Percentiles rank a stretch among this genome's conserved stretches.
Conservation (phyloP, 1,140 invertebrate species). For the Achroia grisella region DNA sequence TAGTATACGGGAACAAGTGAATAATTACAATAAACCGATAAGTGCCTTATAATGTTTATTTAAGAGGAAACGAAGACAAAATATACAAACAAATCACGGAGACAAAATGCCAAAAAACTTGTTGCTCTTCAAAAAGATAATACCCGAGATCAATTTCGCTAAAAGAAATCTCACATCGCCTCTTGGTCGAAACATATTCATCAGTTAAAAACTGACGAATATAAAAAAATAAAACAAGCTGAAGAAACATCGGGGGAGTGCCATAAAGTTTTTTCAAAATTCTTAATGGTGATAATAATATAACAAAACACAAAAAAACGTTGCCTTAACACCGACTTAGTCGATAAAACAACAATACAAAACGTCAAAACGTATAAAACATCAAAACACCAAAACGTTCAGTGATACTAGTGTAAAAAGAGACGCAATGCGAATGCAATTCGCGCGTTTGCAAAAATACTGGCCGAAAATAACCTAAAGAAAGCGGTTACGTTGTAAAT, state of each 20-base stretch:
- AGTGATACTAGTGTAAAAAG: slow-evolving; percentile 47
- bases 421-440: slow-evolving; percentile 57
- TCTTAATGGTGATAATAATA: slow-evolving; percentile 42
- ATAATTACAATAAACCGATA: slow-evolving; percentile 48
- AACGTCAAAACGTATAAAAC: slow-evolving; percentile 22
- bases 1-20: slow-evolving; percentile 60
- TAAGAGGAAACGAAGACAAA: slow-evolving; percentile 39
- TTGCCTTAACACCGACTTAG: slow-evolving; percentile 63
- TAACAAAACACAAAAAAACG: slow-evolving; percentile 20
- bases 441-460: slow-evolving; percentile 18
- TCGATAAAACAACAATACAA: slow-evolving; percentile 30
- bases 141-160: slow-evolving; percentile 66
- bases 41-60: slow-evolving; percentile 64
- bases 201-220: slow-evolving; percentile 50
- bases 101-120: slow-evolving; percentile 71
- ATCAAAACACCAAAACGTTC: slow-evolving; percentile 32
- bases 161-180: slow-evolving; percentile 66
- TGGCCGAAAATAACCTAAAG: slow-evolving; percentile 11
- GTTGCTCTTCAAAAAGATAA: slow-evolving; percentile 68
- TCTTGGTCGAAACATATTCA: slow-evolving; percentile 61
- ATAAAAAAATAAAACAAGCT: slow-evolving; percentile 37
- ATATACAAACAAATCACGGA: slow-evolving; percentile 51
- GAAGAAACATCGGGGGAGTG: slow-evolving; percentile 44
- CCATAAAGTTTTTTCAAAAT: slow-evolving; percentile 55
- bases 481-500: neutral